A percentile compares a stretch with the other conserved stretches of the same genome.
phyloP scores from a whole-genome alignment of 2,888 invertebrate genomes.

The Philaethria dido region DNA sequence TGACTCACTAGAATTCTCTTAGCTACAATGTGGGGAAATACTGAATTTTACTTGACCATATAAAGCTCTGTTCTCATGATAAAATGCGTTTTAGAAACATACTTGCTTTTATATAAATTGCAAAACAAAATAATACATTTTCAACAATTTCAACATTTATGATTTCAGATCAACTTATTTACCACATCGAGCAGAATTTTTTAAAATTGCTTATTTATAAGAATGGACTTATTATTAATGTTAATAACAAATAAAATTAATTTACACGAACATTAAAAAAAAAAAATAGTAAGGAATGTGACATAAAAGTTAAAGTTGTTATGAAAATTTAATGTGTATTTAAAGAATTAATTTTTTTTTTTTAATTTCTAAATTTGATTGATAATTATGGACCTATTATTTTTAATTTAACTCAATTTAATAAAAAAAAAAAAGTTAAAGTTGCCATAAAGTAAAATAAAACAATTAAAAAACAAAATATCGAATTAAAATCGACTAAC shows the following conservation, averaged over 20 bases:
- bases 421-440: no score
- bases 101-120: constrained; percentile 7
- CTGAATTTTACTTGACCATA: constrained; percentile 17
- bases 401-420: no score
- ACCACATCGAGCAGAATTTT: neutral
- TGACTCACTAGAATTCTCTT: constrained; percentile 20
- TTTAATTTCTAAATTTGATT: no score
- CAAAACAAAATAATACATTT: neutral
- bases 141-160: neutral
- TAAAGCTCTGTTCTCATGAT: constrained; percentile 12
- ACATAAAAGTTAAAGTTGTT: neutral
- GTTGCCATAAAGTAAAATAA: neutral
- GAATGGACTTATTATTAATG: neutral
- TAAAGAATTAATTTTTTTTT: no score
- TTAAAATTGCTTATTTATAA: neutral
- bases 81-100: constrained; percentile 2
- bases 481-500: neutral
- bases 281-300: neutral
- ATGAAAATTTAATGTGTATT: no score
- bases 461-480: neutral
- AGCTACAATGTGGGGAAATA: constrained; percentile 18
- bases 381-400: no score
- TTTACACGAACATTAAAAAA: neutral
- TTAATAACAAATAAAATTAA: neutral
- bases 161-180: neutral